Percentiles rank a stretch among this genome's conserved stretches.
Evolutionary conservation across 2,797 vertebrate genomes (phyloP).

Genomic region (Galago senegalensis): DNA sequence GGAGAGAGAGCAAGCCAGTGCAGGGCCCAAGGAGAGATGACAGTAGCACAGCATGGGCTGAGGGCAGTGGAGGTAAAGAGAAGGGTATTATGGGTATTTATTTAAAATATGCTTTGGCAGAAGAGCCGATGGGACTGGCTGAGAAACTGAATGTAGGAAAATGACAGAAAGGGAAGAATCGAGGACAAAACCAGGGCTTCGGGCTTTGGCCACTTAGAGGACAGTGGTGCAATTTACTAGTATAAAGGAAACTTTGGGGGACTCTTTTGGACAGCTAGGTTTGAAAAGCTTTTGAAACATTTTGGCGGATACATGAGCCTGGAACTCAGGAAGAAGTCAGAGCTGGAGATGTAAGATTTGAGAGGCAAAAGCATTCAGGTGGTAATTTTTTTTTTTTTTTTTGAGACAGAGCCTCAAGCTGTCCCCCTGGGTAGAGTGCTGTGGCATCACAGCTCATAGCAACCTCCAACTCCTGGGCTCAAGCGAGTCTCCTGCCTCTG

Average conservation of each 20-base stretch:
- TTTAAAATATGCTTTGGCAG: background rate
- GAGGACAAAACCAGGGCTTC: background rate
- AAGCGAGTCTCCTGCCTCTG: too few relatives aligned
- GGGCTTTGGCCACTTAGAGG: background rate
- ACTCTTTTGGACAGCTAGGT: too few relatives aligned
- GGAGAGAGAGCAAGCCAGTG: background rate
- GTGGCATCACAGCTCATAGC: too few relatives aligned
- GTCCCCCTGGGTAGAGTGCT: too few relatives aligned
- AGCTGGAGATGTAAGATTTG: background rate
- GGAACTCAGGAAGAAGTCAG: rapidly evolving
- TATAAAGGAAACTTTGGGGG: background rate
- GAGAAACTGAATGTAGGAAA: background rate
- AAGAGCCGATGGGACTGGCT: background rate
- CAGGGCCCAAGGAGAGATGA: background rate
- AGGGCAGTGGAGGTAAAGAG: rapidly evolving
- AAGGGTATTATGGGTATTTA: background rate
- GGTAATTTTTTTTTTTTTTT: background rate
- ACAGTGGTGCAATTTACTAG: background rate
- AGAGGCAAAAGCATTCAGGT: rapidly evolving
- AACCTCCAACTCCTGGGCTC: too few relatives aligned
- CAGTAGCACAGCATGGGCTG: rapidly evolving
- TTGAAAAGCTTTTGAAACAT: background rate
- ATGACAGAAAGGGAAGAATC: background rate
- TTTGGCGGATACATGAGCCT: rapidly evolving
- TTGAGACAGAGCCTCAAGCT: too few relatives aligned